Conservation (phyloP, 2,888 invertebrate species). For the Adelphocoris suturalis region DNA sequence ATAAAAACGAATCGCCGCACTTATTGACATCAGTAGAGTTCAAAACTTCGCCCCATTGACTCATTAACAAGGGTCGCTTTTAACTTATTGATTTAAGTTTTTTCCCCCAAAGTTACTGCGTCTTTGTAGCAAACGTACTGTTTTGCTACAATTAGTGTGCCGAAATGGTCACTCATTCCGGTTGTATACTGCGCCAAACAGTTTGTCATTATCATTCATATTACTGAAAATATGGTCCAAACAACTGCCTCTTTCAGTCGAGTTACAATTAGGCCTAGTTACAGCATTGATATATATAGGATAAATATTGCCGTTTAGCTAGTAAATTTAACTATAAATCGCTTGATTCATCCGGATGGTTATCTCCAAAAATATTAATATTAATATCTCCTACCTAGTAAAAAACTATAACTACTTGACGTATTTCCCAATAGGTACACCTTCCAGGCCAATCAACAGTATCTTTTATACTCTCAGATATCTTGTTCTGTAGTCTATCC, state of each 20-base stretch:
- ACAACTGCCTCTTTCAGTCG: background rate
- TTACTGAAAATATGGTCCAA: conserved; percentile 39
- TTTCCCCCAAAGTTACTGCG: background rate
- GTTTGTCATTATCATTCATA: background rate
- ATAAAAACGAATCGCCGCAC: background rate
- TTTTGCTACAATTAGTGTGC: conserved; percentile 24
- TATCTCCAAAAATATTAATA: conserved; percentile 7
- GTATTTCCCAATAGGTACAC: too few relatives aligned
- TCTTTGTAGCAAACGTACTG: too few relatives aligned
- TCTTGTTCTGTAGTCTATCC: too few relatives aligned
- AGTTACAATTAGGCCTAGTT: background rate
- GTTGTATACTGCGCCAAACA: conserved; percentile 13
- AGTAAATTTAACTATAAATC: conserved; percentile 6
- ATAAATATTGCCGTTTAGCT: conserved; percentile 8
- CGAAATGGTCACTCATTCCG: conserved; percentile 1
- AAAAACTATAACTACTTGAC: conserved; percentile 24
- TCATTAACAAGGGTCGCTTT: background rate
- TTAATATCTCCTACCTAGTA: conserved; percentile 41
- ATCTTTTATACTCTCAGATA: too few relatives aligned
- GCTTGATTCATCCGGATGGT: background rate
- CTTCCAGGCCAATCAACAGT: too few relatives aligned
- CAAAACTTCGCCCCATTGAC: background rate
- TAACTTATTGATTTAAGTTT: background rate
- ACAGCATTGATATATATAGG: conserved; percentile 33
- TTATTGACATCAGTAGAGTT: background rate